Evolutionary conservation across 2,797 vertebrate genomes (phyloP).

Genomic region (Sebastes kiyomatsui): DNA sequence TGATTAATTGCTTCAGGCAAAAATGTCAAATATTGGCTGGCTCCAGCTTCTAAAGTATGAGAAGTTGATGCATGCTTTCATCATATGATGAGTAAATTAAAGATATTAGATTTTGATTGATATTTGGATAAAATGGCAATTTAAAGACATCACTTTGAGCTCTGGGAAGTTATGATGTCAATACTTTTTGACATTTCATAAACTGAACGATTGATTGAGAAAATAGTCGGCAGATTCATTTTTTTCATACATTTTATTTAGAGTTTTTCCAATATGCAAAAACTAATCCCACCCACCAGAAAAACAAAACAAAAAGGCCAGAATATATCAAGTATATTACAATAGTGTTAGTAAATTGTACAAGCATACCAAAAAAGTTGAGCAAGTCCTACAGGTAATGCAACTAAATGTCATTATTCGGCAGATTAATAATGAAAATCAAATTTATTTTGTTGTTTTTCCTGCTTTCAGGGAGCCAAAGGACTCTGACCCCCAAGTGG

Average conservation of each 20-base stretch:
- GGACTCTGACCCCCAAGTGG: slow-evolving; percentile 43
- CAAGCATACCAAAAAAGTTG: too few relatives aligned
- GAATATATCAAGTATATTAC: too few relatives aligned
- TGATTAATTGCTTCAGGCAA: not conserved
- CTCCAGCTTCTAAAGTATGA: not conserved
- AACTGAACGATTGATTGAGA: not conserved
- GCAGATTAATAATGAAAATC: not conserved
- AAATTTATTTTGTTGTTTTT: too few relatives aligned
- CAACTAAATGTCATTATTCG: not conserved
- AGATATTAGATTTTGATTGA: not conserved
- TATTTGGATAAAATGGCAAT: not conserved
- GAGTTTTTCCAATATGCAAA: too few relatives aligned
- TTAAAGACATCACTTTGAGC: not conserved
- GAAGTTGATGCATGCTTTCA: not conserved
- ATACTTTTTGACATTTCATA: not conserved
- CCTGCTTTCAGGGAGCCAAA: slow-evolving; percentile 58
- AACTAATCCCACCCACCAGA: too few relatives aligned
- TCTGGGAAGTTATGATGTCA: not conserved
- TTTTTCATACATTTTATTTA: too few relatives aligned
- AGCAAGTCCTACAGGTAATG: too few relatives aligned
- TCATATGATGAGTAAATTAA: not conserved
- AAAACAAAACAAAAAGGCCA: too few relatives aligned
- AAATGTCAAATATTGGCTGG: not conserved
- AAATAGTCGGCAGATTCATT: not conserved
- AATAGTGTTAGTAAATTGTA: too few relatives aligned